Percentiles rank a stretch among this genome's conserved stretches.
Conservation (phyloP, 2,888 invertebrate species). For the Eupithecia vulgata region DNA sequence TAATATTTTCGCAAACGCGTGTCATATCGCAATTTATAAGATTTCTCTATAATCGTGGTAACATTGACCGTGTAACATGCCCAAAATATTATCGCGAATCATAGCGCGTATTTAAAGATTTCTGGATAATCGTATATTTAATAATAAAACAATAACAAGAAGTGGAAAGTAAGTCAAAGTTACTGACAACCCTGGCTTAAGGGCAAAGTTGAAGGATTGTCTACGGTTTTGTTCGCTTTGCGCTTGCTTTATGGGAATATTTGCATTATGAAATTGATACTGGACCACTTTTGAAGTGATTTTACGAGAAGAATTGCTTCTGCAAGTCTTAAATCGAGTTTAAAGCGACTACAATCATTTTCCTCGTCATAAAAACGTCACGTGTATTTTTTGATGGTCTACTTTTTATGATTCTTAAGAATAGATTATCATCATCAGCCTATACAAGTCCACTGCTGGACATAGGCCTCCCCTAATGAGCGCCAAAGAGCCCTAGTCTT, state of each 20-base stretch:
- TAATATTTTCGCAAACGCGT: too few relatives aligned
- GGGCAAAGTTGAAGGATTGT: constrained; percentile 62
- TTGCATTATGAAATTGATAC: constrained; percentile 37
- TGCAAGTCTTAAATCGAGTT: constrained; percentile 2
- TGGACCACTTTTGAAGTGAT: constrained; percentile 25
- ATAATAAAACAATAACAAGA: background rate
- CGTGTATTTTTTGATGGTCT: background rate
- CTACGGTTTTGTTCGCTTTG: constrained; percentile 35
- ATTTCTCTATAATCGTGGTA: too few relatives aligned
- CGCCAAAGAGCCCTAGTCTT: too few relatives aligned
- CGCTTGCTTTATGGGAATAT: constrained; percentile 38
- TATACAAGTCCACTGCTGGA: too few relatives aligned
- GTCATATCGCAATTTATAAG: too few relatives aligned
- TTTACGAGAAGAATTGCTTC: background rate
- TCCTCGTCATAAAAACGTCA: background rate
- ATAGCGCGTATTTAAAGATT: too few relatives aligned
- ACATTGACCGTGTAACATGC: too few relatives aligned
- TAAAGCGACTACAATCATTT: background rate
- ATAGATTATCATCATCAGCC: too few relatives aligned
- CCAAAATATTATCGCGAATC: too few relatives aligned
- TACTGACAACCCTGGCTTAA: constrained; percentile 38
- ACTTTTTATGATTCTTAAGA: background rate
- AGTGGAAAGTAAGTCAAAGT: background rate
- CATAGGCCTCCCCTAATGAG: too few relatives aligned
- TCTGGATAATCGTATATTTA: too few relatives aligned